Percentiles rank a stretch among this genome's conserved stretches.
Evolutionary conservation across 2,113 vertebrate species (phyloP).

Genomic region (Euleptes europaea): DNA sequence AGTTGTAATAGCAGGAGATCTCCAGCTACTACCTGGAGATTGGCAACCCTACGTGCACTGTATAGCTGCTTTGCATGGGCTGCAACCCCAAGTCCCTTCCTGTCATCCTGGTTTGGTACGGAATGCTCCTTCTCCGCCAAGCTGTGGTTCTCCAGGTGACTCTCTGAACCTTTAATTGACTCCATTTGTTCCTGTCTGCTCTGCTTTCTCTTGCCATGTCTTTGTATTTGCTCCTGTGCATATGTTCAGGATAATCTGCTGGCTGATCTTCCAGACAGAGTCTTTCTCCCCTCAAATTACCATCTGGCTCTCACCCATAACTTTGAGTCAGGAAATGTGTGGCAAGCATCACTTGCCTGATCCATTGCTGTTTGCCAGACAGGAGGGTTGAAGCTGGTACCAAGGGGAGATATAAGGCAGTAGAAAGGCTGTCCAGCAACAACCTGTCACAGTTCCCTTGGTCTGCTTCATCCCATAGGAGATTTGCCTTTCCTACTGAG

Average conservation of each 20-base stretch:
- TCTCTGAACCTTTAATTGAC: neutral
- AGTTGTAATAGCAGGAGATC: too few relatives aligned
- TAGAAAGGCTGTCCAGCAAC: accelerated
- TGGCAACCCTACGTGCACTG: too few relatives aligned
- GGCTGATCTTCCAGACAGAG: neutral
- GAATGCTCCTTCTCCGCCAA: accelerated
- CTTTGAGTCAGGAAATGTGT: neutral
- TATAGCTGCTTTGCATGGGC: too few relatives aligned
- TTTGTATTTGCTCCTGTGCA: neutral
- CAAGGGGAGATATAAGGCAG: neutral
- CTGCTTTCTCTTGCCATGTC: accelerated
- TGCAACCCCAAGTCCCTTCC: too few relatives aligned
- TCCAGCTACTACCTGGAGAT: too few relatives aligned
- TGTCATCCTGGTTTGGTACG: accelerated
- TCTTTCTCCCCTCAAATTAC: neutral
- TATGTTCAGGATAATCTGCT: neutral
- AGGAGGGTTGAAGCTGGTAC: neutral
- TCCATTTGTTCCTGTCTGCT: neutral
- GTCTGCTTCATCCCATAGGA: neutral
- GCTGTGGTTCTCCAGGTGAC: accelerated
- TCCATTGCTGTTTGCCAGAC: neutral
- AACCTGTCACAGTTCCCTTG: neutral
- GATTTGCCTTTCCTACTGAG: neutral
- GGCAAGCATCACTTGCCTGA: accelerated
- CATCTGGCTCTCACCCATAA: neutral